These are phyloP conservation scores for Danaus plexippus DNA, from an alignment of 1,140 invertebrate species.

Conservation along the genomic window DNA sequence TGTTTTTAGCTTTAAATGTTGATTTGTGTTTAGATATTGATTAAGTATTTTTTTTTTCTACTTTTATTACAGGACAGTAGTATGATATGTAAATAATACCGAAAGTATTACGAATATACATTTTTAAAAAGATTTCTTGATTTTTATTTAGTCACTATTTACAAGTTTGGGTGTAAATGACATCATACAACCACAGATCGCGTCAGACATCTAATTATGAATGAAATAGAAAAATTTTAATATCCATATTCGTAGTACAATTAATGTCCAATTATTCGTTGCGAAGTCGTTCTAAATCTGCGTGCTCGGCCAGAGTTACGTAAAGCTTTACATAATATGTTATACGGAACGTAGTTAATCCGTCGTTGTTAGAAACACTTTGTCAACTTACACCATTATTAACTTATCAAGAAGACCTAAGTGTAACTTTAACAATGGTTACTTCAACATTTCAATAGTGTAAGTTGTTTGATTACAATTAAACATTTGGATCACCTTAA, in stretches of 20 bases:
- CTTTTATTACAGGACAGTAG: slow-evolving; percentile 41
- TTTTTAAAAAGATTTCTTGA: slow-evolving; percentile 11
- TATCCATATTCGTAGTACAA: background rate
- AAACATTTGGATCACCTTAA: too few species aligned
- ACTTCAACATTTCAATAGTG: too few species aligned
- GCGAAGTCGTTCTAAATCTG: slow-evolving; percentile 28
- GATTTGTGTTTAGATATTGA: slow-evolving; percentile 61
- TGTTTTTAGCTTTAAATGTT: slow-evolving; percentile 71
- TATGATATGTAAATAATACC: slow-evolving; percentile 53
- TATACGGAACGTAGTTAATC: slow-evolving; percentile 23
- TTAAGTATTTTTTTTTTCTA: slow-evolving; percentile 51
- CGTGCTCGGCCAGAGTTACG: slow-evolving; percentile 23
- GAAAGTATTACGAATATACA: slow-evolving; percentile 60
- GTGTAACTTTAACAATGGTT: too few species aligned
- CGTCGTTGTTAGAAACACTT: slow-evolving; percentile 6
- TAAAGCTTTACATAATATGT: slow-evolving; percentile 32
- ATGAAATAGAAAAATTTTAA: background rate
- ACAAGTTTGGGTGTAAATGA: background rate
- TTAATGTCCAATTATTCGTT: slow-evolving; percentile 28
- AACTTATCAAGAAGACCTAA: background rate
- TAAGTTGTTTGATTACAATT: too few species aligned
- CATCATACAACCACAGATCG: background rate
- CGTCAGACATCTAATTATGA: background rate
- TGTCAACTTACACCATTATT: slow-evolving; percentile 19
- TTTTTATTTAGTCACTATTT: slow-evolving; percentile 1